phyloP scores from a whole-genome alignment of 2,113 vertebrate species.

The Cebus imitator region DNA sequence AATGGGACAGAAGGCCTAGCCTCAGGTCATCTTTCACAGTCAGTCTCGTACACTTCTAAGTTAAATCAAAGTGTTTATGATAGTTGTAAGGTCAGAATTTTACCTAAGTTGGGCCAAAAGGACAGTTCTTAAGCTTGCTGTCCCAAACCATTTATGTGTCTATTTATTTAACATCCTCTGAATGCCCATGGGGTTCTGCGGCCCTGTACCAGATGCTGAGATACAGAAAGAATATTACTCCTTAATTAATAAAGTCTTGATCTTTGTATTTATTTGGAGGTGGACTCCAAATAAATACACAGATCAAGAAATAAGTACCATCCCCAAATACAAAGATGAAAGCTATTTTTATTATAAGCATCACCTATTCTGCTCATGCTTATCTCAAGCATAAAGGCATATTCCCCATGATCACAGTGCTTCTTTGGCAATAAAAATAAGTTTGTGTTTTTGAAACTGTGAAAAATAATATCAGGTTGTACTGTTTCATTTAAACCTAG shows the following conservation, averaged over 20 bases:
- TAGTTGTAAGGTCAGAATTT: neutral
- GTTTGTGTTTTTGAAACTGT: conserved; percentile 62
- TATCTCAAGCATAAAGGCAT: neutral
- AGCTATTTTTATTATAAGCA: neutral
- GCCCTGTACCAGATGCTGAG: neutral
- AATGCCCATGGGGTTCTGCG: neutral
- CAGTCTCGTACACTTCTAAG: neutral
- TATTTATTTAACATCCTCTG: conserved; percentile 8
- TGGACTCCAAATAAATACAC: conserved; percentile 6
- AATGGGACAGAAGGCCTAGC: neutral
- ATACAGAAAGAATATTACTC: neutral
- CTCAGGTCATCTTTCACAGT: neutral
- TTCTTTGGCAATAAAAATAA: conserved; percentile 55
- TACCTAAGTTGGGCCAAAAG: neutral
- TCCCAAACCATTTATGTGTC: neutral
- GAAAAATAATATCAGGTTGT: conserved; percentile 63
- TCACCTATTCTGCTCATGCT: neutral
- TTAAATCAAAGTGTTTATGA: neutral
- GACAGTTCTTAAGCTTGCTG: neutral
- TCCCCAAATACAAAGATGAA: conserved; percentile 16
- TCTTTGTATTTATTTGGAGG: conserved; percentile 13
- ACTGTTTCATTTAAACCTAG: conserved; percentile 61
- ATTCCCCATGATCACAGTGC: neutral
- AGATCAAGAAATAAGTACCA: neutral
- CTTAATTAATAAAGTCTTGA: neutral